phyloP scores from a whole-genome alignment of 2,888 invertebrate species.

The Diabrotica balteata region DNA sequence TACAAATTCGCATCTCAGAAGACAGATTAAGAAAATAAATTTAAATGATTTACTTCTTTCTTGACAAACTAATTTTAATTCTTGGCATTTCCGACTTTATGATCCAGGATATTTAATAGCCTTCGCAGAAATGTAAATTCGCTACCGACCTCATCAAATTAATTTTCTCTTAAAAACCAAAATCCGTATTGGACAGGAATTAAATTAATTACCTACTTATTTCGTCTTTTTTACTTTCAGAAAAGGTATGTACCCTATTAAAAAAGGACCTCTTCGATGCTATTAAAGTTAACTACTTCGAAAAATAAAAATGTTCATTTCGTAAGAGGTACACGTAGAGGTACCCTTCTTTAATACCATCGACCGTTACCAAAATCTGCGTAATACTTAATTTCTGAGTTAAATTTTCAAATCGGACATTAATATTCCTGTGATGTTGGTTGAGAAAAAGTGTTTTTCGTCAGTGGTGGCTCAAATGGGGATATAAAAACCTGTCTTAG shows the following conservation, averaged over 20 bases:
- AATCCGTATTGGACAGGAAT: not conserved
- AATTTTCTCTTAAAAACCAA: not conserved
- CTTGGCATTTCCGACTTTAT: no score
- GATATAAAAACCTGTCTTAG: not conserved
- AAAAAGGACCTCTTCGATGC: constrained; percentile 1
- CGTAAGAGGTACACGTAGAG: constrained; percentile 16
- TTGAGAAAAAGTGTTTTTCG: constrained; percentile 13
- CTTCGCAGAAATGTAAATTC: no score
- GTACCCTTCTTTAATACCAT: constrained; percentile 16
- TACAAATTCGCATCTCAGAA: no score
- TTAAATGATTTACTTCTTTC: no score
- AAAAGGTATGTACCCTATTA: not conserved
- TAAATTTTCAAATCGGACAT: constrained; percentile 28
- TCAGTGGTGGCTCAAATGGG: not conserved
- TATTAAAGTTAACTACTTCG: constrained; percentile 9
- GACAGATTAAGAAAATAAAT: no score
- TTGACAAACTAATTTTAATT: no score
- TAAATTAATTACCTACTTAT: constrained; percentile 4
- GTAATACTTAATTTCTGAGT: constrained; percentile 26
- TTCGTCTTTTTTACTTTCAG: not conserved
- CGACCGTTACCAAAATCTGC: constrained; percentile 26
- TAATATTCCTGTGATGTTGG: constrained; percentile 28
- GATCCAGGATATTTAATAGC: no score
- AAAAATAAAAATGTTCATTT: constrained; percentile 24
- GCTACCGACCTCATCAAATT: no score